A percentile compares a stretch with the other conserved stretches of the same genome.
Conservation (phyloP, 2,113 vertebrate genomes). For the Pedetes capensis region DNA sequence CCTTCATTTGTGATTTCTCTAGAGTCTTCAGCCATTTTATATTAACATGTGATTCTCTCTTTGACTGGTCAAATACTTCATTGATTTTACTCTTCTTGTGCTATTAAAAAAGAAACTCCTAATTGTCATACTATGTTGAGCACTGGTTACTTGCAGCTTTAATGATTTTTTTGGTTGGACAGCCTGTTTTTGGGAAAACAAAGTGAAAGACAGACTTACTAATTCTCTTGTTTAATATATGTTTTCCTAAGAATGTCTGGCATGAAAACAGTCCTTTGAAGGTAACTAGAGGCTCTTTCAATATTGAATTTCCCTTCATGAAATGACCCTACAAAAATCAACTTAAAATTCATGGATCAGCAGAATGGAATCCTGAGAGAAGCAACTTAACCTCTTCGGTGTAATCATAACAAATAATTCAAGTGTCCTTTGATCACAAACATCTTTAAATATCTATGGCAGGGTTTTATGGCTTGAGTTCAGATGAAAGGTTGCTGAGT, state of each 20-base stretch:
- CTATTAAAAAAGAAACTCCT: neutral
- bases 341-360: neutral
- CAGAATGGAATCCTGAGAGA: neutral
- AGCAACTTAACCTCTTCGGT: neutral
- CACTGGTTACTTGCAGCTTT: neutral
- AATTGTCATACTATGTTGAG: neutral
- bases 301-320: neutral
- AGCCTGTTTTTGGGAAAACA: neutral
- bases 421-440: neutral
- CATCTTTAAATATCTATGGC: neutral
- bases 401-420: neutral
- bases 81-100: neutral
- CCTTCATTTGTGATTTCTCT: neutral
- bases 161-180: neutral
- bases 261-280: neutral
- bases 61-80: neutral
- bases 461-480: neutral
- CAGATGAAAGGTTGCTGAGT: neutral
- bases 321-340: neutral
- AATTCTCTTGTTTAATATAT: neutral
- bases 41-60: neutral
- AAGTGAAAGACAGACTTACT: neutral
- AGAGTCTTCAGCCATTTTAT: neutral
- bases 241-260: neutral
- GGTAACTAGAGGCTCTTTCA: neutral